A percentile compares a stretch with the other conserved stretches of the same genome.
phyloP scores from a whole-genome alignment of 2,113 vertebrate genomes.

The Chaetodon trifascialis region DNA sequence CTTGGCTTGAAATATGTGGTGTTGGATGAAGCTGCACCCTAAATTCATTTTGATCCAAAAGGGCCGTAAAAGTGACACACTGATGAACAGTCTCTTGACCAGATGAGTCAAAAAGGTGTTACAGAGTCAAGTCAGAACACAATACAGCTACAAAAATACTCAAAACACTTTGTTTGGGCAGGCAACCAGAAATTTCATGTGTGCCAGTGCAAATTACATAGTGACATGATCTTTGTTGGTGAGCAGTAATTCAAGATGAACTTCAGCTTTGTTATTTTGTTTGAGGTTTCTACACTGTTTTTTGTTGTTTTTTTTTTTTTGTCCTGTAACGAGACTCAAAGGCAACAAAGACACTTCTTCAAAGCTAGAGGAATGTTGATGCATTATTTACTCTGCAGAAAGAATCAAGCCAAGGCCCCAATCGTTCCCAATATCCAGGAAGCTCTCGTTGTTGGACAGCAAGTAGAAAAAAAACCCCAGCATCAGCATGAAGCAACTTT shows the following conservation, averaged over 20 bases:
- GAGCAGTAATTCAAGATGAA: conserved; percentile 69
- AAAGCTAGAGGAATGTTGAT: conserved; percentile 78
- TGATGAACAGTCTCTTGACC: conserved; percentile 11
- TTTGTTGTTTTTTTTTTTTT: not conserved
- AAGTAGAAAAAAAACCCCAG: not conserved
- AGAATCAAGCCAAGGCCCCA: conserved; percentile 34
- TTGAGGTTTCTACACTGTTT: conserved; percentile 30
- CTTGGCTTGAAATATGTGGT: not conserved
- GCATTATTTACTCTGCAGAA: conserved; percentile 46
- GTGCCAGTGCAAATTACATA: conserved; percentile 61
- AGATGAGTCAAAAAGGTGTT: conserved; percentile 11
- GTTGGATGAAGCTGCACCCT: conserved; percentile 3
- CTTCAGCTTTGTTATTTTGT: conserved; percentile 41
- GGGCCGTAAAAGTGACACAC: conserved; percentile 4
- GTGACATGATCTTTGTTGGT: conserved; percentile 51
- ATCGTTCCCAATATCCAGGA: conserved; percentile 11
- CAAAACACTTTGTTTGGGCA: conserved; percentile 50
- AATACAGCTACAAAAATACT: conserved; percentile 25
- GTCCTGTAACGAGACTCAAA: conserved; percentile 29
- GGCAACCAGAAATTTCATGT: conserved; percentile 23
- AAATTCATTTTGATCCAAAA: conserved; percentile 22
- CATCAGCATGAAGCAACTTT: conserved; percentile 9
- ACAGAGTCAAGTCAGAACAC: not conserved
- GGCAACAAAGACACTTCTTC: conserved; percentile 51
- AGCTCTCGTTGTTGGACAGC: conserved; percentile 10